These are phyloP conservation scores for Atta cephalotes DNA, from an alignment of 1,140 invertebrate genomes.

Conservation along the genomic window DNA sequence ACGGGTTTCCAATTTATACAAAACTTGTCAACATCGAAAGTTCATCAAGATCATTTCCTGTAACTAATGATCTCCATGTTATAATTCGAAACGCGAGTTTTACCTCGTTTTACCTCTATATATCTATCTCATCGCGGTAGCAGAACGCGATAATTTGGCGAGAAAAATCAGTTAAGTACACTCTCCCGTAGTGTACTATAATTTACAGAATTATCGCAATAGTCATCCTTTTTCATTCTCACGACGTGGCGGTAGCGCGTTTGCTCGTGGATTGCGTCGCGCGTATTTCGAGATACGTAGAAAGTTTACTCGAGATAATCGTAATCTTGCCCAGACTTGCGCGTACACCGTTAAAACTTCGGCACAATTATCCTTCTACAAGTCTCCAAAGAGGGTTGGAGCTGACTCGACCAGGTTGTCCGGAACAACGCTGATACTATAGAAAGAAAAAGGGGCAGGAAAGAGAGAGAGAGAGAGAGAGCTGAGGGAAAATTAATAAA, in stretches of 20 bases:
- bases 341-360: constrained; percentile 57
- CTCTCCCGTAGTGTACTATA: background rate
- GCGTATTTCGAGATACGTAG: constrained; percentile 48
- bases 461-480: too few species aligned
- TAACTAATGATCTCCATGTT: background rate
- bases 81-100: background rate
- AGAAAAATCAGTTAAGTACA: constrained; percentile 30
- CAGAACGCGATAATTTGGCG: constrained; percentile 7
- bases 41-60: background rate
- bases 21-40: background rate
- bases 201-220: constrained; percentile 48
- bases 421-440: background rate
- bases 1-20: background rate
- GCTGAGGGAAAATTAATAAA: constrained; percentile 58
- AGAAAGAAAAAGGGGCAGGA: background rate
- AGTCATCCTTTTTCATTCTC: background rate
- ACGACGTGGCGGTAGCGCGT: background rate
- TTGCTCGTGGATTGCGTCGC: constrained; percentile 30
- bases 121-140: background rate
- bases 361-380: constrained; percentile 39
- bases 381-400: constrained; percentile 30
- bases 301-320: constrained; percentile 63
- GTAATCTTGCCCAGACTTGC: constrained; percentile 35
- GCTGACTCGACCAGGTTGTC: constrained; percentile 37
- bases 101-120: background rate